Evolutionary conservation across 2,888 invertebrate species (phyloP), one percentile per base, ranked within the genome.

Genomic region (Malachius bipustulatus): DNA sequence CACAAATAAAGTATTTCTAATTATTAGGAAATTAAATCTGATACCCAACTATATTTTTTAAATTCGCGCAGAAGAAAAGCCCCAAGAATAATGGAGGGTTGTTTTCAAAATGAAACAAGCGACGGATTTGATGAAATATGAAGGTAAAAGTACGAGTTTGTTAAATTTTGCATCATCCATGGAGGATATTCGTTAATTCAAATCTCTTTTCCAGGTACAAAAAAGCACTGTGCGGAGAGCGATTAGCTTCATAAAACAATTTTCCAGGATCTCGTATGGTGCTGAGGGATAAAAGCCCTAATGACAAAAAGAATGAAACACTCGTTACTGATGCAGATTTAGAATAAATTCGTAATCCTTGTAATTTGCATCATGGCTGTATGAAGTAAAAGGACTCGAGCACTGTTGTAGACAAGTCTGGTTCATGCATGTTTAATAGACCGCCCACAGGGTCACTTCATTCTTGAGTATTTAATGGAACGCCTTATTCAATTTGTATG

Each of bases 351-450:
- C 38, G 37, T 42, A 40, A 44, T 44, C 46, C 39, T 28, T 34
- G 43, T 45, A 44, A 45, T 45, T 47, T 47, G 39, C 47, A 47
- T 47, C 42, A n/a, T n/a, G 39, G 36, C 36, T 32, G 33, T 35
- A 40, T 28, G 32, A 36, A 34, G 32, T 31, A 31, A 32, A 41
- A 28, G 31, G 16, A 14, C 14, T 16, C 15, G 14, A 28, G 30
- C 26, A 31, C 27, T 27, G 26, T 30, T 30, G 32, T 29, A n/a
- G 34, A 33, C 36, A 29, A 32, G 38, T 44, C 43, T n/a, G n/a
- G n/a, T 51, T 56, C 56, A 56, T 58, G 55, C 56, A 58, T 58
- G 56, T 56, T 57, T 58, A 58, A 58, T 56, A 52, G 47, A 46
- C 46, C 47, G 48, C 51, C 54, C 53, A 52, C 52, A 51, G 56